Evolutionary conservation across 2,113 vertebrate genomes (phyloP).

Genomic region (Hipposideros armiger): DNA sequence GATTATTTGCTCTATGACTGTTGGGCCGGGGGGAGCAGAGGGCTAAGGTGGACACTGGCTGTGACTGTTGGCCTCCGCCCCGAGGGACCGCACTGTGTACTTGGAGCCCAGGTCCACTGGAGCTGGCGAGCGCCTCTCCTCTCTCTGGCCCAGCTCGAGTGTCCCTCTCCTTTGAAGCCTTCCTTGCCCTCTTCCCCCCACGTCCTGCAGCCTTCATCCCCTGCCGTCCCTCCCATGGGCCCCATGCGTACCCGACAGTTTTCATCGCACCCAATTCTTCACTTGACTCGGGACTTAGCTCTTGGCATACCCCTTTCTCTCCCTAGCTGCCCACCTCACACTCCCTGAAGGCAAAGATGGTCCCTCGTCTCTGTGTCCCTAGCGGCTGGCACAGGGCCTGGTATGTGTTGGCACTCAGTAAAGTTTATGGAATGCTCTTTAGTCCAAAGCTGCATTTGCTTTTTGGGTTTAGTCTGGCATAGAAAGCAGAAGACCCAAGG

Average conservation of each 20-base stretch:
- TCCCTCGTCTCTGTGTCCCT: background rate
- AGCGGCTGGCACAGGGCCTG: background rate
- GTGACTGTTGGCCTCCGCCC: background rate
- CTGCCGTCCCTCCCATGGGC: too few relatives aligned
- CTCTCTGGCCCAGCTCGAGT: background rate
- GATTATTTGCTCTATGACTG: background rate
- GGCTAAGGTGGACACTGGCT: background rate
- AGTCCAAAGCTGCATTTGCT: background rate
- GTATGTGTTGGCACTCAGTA: background rate
- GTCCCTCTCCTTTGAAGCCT: background rate
- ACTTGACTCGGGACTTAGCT: background rate
- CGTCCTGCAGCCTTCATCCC: background rate
- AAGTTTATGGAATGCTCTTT: background rate
- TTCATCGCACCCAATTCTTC: background rate
- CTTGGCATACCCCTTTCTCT: background rate
- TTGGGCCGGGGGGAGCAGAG: too few relatives aligned
- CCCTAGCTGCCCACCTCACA: background rate
- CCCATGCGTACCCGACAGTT: background rate
- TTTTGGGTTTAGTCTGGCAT: background rate
- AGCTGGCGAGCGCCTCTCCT: background rate
- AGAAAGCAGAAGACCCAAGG: background rate
- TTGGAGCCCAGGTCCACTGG: too few relatives aligned
- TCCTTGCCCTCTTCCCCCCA: too few relatives aligned
- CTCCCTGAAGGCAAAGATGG: background rate
- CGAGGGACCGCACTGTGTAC: background rate